Percentiles rank a stretch among this genome's conserved stretches.
Conservation (phyloP, 2,797 vertebrate species). For the Danio aesculapii region DNA sequence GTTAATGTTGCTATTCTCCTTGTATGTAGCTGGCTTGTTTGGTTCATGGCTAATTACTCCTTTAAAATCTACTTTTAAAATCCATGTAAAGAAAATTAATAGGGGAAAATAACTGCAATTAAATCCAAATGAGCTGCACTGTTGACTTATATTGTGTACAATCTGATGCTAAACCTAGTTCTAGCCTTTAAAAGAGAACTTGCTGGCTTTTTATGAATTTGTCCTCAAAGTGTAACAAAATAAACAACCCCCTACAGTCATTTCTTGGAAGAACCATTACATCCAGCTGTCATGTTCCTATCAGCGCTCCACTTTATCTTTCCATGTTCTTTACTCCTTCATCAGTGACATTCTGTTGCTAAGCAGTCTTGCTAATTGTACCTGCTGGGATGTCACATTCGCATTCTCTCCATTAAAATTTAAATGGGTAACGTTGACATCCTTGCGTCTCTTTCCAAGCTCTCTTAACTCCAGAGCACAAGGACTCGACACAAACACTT, state of each 20-base stretch:
- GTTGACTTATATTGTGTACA: too few relatives aligned
- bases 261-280: background rate
- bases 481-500: conserved; percentile 18
- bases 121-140: too few relatives aligned
- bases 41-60: too few relatives aligned
- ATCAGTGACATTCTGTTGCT: conserved; percentile 69
- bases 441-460: conserved; percentile 11
- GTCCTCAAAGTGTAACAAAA: background rate
- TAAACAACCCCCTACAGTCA: background rate
- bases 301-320: conserved; percentile 3
- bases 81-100: too few relatives aligned
- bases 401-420: conserved; percentile 61
- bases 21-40: too few relatives aligned
- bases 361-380: conserved; percentile 77
- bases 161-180: too few relatives aligned
- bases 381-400: conserved; percentile 67
- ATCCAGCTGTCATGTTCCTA: conserved; percentile 7
- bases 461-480: conserved; percentile 30
- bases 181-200: too few relatives aligned
- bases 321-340: conserved; percentile 30
- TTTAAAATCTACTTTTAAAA: too few relatives aligned
- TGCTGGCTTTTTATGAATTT: background rate
- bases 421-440: conserved; percentile 55
- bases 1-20: too few relatives aligned
- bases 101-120: too few relatives aligned